Percentiles rank a stretch among this genome's conserved stretches.
Conservation (phyloP, 2,113 vertebrate species). For the Melanocharis versteri region DNA sequence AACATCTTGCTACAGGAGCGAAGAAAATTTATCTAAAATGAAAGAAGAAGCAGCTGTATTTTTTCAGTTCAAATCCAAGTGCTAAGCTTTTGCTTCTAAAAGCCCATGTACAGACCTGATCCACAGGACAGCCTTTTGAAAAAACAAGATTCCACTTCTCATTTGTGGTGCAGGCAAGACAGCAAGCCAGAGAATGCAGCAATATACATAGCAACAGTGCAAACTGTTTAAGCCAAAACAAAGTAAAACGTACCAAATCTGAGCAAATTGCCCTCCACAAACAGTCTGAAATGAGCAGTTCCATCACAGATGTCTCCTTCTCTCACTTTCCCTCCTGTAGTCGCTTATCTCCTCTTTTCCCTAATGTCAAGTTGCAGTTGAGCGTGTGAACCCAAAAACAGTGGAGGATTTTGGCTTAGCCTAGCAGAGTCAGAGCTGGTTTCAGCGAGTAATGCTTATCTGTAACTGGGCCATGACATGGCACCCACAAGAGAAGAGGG, state of each 20-base stretch:
- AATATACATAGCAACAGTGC: not conserved
- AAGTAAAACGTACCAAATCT: not conserved
- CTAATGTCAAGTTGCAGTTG: not conserved
- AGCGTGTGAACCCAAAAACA: not conserved
- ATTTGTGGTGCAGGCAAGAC: not conserved
- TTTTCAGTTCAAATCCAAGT: not conserved
- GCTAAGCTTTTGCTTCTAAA: not conserved
- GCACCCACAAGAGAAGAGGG: not conserved
- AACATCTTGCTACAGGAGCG: not conserved
- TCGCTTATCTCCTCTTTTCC: not conserved
- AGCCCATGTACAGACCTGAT: not conserved
- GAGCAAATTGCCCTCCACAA: not conserved
- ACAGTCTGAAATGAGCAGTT: not conserved
- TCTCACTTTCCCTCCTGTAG: not conserved
- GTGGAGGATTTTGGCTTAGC: not conserved
- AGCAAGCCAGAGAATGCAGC: not conserved
- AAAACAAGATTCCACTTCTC: not conserved
- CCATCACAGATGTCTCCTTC: not conserved
- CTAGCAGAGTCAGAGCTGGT: not conserved
- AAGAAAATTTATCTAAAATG: not conserved
- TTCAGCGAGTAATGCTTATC: not conserved
- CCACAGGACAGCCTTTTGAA: not conserved
- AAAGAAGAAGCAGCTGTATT: not conserved
- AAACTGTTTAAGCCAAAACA: not conserved
- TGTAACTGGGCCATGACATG: not conserved